phyloP scores from a whole-genome alignment of 2,888 invertebrate species.

The Chorisops tibialis region DNA sequence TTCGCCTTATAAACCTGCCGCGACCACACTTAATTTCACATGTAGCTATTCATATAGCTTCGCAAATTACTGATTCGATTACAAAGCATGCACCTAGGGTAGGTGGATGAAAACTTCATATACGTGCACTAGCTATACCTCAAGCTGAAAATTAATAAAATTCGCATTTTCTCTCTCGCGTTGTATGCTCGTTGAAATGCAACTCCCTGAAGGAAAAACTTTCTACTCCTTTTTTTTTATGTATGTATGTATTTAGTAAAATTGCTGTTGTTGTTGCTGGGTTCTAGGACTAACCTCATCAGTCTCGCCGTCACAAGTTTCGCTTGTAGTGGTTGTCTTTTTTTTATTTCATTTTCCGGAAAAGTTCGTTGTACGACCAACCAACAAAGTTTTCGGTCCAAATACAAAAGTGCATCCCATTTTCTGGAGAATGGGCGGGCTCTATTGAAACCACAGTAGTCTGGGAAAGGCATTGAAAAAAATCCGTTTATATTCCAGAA shows the following conservation, averaged over 20 bases:
- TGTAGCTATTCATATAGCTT: conserved; percentile 12
- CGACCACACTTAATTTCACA: too few relatives aligned
- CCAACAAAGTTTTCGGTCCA: conserved; percentile 30
- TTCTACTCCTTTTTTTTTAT: conserved; percentile 1
- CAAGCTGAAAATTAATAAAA: conserved; percentile 19
- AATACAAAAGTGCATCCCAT: conserved; percentile 34
- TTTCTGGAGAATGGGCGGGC: conserved; percentile 33
- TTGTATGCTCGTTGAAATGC: conserved; percentile 7
- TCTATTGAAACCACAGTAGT: conserved; percentile 20
- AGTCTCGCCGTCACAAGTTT: conserved; percentile 30
- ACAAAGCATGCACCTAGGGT: conserved; percentile 9
- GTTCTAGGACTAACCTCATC: conserved; percentile 28
- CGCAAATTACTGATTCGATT: conserved; percentile 24
- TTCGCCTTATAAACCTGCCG: too few relatives aligned
- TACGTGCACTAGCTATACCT: not conserved
- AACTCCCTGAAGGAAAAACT: conserved; percentile 16
- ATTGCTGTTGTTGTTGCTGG: conserved; percentile 12
- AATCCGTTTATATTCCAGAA: too few relatives aligned
- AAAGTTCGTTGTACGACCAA: conserved; percentile 30
- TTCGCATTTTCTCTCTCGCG: conserved; percentile 4
- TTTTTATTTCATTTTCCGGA: conserved; percentile 10
- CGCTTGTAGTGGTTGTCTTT: not conserved
- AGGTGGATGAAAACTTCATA: conserved; percentile 16
- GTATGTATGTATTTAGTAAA: not conserved
- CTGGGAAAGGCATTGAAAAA: not conserved